Conservation (phyloP, 2,113 vertebrate species). For the Caranx ignobilis region DNA sequence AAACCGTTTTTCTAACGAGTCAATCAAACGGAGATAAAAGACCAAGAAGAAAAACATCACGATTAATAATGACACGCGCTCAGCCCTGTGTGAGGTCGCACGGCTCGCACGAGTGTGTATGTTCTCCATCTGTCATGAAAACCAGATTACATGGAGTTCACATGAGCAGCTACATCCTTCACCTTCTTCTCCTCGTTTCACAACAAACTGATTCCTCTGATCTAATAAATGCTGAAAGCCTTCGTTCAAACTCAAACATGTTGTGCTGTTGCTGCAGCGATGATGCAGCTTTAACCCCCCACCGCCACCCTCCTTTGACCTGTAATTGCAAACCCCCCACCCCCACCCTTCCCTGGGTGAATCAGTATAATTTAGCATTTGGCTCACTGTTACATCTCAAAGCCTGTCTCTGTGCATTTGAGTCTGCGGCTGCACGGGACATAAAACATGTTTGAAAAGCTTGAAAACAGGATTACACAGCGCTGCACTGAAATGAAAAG, state of each 20-base stretch:
- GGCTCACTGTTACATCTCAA: slow-evolving; percentile 8
- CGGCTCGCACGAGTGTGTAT: slow-evolving; percentile 28
- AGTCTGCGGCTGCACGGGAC: slow-evolving; percentile 9
- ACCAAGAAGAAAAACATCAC: background rate
- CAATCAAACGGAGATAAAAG: slow-evolving; percentile 1
- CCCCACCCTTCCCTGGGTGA: slow-evolving; percentile 11
- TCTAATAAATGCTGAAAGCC: slow-evolving; percentile 52
- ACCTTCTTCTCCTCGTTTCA: slow-evolving; percentile 32
- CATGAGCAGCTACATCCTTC: slow-evolving; percentile 46
- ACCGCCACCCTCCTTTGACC: slow-evolving; percentile 28
- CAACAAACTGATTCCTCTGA: slow-evolving; percentile 22
- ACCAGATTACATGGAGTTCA: slow-evolving; percentile 23
- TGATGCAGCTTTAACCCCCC: slow-evolving; percentile 15
- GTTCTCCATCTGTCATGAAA: slow-evolving; percentile 42
- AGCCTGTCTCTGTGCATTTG: slow-evolving; percentile 41
- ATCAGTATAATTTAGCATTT: slow-evolving; percentile 47
- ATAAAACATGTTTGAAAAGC: slow-evolving; percentile 35
- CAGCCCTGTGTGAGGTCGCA: slow-evolving; percentile 9
- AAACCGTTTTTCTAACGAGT: background rate
- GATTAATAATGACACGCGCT: slow-evolving; percentile 23
- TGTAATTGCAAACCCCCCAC: slow-evolving; percentile 35
- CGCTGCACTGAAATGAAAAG: slow-evolving; percentile 15
- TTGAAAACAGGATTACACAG: slow-evolving; percentile 20
- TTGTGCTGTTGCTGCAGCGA: slow-evolving; percentile 23
- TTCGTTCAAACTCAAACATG: slow-evolving; percentile 39